Conservation (phyloP, 2,113 vertebrate species). For the Camelus dromedarius region DNA sequence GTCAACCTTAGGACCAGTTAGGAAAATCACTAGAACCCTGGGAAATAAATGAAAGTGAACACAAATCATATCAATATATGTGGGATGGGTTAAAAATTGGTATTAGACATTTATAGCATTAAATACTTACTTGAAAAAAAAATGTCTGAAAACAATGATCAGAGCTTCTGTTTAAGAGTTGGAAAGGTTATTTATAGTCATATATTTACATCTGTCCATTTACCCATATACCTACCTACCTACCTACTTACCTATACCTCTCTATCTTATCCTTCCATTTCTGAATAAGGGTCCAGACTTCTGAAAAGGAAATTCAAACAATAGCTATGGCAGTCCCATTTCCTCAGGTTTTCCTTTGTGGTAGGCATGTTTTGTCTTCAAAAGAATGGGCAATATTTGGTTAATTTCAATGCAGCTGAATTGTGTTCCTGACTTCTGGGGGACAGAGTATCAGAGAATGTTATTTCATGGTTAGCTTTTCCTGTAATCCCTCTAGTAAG, state of each 20-base stretch:
- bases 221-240: background rate
- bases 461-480: slow-evolving; percentile 54
- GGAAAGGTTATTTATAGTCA: background rate
- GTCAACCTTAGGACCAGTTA: background rate
- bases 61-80: background rate
- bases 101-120: background rate
- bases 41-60: background rate
- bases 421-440: background rate
- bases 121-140: background rate
- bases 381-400: background rate
- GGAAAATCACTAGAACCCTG: background rate
- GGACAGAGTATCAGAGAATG: background rate
- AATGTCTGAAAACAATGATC: background rate
- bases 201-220: background rate
- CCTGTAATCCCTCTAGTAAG: slow-evolving; percentile 40
- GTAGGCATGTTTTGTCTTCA: background rate
- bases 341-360: background rate
- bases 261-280: background rate
- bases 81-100: background rate
- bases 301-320: background rate
- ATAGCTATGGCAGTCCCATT: background rate
- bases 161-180: background rate
- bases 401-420: background rate
- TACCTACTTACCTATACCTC: background rate
- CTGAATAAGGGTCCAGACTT: background rate